Conservation (phyloP, 2,113 vertebrate species). For the Cervus canadensis region DNA sequence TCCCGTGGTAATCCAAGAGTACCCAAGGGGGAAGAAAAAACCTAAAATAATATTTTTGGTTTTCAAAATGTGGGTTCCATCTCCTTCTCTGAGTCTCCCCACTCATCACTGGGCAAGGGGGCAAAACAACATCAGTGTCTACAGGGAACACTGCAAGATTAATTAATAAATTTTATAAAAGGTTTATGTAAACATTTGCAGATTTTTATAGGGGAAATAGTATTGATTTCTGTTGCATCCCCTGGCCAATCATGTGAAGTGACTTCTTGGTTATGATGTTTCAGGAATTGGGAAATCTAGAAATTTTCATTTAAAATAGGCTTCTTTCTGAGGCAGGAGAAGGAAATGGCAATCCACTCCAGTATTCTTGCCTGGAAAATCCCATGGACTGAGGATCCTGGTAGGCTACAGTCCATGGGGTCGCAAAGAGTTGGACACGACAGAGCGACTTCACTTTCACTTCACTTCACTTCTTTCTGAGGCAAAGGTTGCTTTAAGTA, state of each 20-base stretch:
- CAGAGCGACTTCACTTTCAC: too few relatives aligned
- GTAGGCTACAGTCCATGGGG: too few relatives aligned
- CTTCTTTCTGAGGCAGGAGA: not conserved
- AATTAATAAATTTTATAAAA: conserved; percentile 29
- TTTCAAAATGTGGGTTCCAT: conserved; percentile 12
- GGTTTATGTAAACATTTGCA: conserved; percentile 4
- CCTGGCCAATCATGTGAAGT: not conserved
- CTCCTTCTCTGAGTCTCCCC: not conserved
- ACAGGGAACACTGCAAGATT: not conserved
- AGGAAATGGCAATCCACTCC: too few relatives aligned
- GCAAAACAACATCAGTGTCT: not conserved
- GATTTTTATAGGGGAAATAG: conserved; percentile 22
- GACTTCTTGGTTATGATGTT: not conserved
- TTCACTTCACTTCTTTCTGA: not conserved
- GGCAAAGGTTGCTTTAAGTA: conserved; percentile 1
- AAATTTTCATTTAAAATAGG: not conserved
- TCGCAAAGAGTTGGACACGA: too few relatives aligned
- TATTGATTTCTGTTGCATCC: not conserved
- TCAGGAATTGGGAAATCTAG: conserved; percentile 4
- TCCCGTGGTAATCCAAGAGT: not conserved
- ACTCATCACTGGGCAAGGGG: not conserved
- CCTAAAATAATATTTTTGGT: conserved; percentile 37
- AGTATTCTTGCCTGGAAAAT: too few relatives aligned
- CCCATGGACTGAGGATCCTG: too few relatives aligned
- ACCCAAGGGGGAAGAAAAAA: not conserved